A percentile compares a stretch with the other conserved stretches of the same genome.
Evolutionary conservation across 2,113 vertebrate species (phyloP).

Genomic region (Poecilia latipinna): DNA sequence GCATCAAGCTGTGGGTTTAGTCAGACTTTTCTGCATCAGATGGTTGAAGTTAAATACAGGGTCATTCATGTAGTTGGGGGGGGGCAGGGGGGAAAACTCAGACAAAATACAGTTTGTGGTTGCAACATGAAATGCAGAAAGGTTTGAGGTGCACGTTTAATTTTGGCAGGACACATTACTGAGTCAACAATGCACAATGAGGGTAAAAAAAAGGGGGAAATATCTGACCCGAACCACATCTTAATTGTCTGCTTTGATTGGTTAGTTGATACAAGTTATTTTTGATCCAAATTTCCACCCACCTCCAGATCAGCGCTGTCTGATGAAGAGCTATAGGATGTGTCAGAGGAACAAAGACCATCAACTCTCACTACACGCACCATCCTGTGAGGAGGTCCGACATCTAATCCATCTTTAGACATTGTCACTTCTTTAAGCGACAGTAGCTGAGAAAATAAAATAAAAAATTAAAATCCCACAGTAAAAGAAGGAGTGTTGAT

Average conservation of each 20-base stretch:
- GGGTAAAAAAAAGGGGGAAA: not conserved
- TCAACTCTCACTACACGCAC: conserved; percentile 61
- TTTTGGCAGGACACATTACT: not conserved
- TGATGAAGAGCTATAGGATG: conserved; percentile 74
- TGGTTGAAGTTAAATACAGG: not conserved
- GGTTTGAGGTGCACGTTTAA: not conserved
- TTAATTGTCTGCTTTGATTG: not conserved
- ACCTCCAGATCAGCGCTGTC: conserved; percentile 85
- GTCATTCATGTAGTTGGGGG: too few species aligned
- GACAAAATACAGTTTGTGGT: not conserved
- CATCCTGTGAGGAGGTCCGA: not conserved
- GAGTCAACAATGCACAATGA: too few species aligned
- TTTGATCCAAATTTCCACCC: conserved; percentile 20
- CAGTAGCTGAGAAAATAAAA: conserved; percentile 35
- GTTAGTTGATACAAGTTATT: rapidly evolving
- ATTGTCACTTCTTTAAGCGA: conserved; percentile 60
- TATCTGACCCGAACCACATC: not conserved
- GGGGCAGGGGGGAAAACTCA: too few species aligned
- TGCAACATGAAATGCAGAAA: not conserved
- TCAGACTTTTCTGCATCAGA: not conserved
- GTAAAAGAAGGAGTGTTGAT: not conserved
- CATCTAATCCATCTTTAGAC: conserved; percentile 53
- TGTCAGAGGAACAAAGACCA: conserved; percentile 70
- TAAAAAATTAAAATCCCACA: not conserved
- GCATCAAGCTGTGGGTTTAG: not conserved